Evolutionary conservation across 2,888 invertebrate species (phyloP).

Genomic region (Lissonota sp.): DNA sequence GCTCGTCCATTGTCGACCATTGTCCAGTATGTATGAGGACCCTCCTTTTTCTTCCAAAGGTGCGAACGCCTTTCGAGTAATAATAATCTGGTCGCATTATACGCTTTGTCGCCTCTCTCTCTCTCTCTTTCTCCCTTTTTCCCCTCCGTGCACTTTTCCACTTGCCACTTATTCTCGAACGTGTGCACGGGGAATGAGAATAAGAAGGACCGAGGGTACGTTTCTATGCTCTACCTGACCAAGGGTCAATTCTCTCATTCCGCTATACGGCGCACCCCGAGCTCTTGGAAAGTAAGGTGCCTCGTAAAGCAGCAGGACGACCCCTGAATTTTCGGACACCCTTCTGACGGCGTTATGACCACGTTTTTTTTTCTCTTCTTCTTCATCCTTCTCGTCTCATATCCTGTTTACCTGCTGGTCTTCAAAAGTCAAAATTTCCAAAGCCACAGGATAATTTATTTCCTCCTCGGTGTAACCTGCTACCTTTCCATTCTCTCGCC

Average conservation of each 20-base stretch:
- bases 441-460: slow-evolving; percentile 61
- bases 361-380: slow-evolving; percentile 32
- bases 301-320: not conserved
- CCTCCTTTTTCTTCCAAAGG: slow-evolving; percentile 77
- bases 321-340: slow-evolving; percentile 51
- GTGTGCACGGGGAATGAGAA: slow-evolving; percentile 29
- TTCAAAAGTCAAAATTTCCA: slow-evolving; percentile 39
- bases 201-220: slow-evolving; percentile 64
- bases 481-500: slow-evolving; percentile 27
- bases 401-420: slow-evolving; percentile 51
- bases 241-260: slow-evolving; percentile 81
- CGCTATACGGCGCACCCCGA: no score
- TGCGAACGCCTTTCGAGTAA: slow-evolving; percentile 83
- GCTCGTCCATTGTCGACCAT: slow-evolving; percentile 80
- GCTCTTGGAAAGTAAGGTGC: slow-evolving; percentile 61
- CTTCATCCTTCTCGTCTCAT: slow-evolving; percentile 27
- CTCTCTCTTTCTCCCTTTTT: slow-evolving; percentile 13
- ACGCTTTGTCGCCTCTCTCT: slow-evolving; percentile 79
- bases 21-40: slow-evolving; percentile 77
- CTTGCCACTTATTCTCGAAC: slow-evolving; percentile 48
- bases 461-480: slow-evolving; percentile 57
- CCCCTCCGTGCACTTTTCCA: slow-evolving; percentile 42
- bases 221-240: slow-evolving; percentile 82
- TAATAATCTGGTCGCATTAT: slow-evolving; percentile 81
- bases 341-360: slow-evolving; percentile 38